Evolutionary conservation across 2,797 vertebrate genomes (phyloP).

Genomic region (Picus viridis): DNA sequence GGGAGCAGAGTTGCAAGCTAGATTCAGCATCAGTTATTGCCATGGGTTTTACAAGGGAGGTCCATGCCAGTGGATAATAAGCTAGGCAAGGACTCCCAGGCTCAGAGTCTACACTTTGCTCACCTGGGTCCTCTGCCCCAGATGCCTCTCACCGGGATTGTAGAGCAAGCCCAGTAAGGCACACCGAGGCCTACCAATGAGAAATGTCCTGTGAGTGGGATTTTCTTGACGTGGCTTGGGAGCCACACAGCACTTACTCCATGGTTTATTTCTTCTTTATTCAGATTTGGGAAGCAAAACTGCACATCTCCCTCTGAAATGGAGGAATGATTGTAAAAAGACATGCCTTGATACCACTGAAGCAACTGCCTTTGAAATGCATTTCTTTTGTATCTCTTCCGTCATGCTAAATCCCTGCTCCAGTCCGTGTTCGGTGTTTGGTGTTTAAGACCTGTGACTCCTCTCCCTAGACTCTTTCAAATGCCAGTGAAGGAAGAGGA

Average conservation of each 20-base stretch:
- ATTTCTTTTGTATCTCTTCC: neutral
- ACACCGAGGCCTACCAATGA: fast-evolving
- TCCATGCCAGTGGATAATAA: fast-evolving
- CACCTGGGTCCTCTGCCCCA: neutral
- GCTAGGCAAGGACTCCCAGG: neutral
- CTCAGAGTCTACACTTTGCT: neutral
- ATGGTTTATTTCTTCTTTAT: neutral
- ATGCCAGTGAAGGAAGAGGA: neutral
- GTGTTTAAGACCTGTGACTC: neutral
- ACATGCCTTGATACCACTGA: neutral
- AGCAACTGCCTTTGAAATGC: neutral
- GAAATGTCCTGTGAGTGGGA: neutral
- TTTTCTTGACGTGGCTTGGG: neutral
- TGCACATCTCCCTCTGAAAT: neutral
- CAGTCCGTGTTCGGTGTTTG: neutral
- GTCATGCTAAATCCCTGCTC: neutral
- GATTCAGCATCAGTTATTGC: neutral
- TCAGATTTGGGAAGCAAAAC: neutral
- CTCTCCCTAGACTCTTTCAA: neutral
- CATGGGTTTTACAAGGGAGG: neutral
- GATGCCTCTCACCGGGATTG: neutral
- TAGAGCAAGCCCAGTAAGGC: neutral
- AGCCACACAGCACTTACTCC: neutral
- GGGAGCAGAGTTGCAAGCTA: neutral
- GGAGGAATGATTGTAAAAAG: neutral